Percentiles rank a stretch among this genome's conserved stretches.
Conservation (phyloP, 2,797 vertebrate species). For the Erpetoichthys calabaricus region DNA sequence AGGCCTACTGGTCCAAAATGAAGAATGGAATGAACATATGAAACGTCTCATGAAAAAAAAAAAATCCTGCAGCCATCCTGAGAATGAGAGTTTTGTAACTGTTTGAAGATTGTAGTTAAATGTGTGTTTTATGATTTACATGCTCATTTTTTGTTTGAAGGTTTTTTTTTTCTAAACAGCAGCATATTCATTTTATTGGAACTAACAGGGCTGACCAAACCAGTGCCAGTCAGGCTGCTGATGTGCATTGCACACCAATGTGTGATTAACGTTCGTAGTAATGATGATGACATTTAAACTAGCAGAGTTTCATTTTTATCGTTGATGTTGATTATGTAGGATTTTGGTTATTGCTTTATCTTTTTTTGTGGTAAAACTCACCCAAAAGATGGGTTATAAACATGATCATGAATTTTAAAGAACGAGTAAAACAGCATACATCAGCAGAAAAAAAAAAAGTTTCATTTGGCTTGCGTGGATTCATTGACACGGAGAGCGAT, state of each 20-base stretch:
- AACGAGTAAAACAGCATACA: not conserved
- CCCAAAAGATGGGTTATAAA: too few relatives aligned
- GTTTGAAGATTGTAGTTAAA: slow-evolving; percentile 57
- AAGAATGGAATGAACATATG: slow-evolving; percentile 38
- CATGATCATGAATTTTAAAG: too few relatives aligned
- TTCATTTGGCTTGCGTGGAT: too few relatives aligned
- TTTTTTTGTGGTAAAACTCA: too few relatives aligned
- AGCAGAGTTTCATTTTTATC: slow-evolving; percentile 41
- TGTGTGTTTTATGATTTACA: slow-evolving; percentile 40
- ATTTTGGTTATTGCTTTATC: too few relatives aligned
- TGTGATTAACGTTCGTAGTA: slow-evolving; percentile 30
- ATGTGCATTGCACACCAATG: slow-evolving; percentile 9
- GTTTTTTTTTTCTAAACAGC: slow-evolving; percentile 35
- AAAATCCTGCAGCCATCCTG: slow-evolving; percentile 31
- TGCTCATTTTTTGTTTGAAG: slow-evolving; percentile 37
- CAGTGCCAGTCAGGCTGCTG: slow-evolving; percentile 22
- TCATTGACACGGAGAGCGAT: too few relatives aligned
- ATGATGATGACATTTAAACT: slow-evolving; percentile 45
- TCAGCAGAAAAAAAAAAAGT: slow-evolving; percentile 3
- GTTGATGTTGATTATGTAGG: too few relatives aligned
- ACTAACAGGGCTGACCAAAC: slow-evolving; percentile 29
- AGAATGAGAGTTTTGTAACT: slow-evolving; percentile 51
- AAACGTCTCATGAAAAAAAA: slow-evolving; percentile 38
- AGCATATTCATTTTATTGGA: slow-evolving; percentile 44
- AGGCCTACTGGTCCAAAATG: slow-evolving; percentile 27